Evolutionary conservation across 2,113 vertebrate species (phyloP).

Genomic region (Trogon surrucura): DNA sequence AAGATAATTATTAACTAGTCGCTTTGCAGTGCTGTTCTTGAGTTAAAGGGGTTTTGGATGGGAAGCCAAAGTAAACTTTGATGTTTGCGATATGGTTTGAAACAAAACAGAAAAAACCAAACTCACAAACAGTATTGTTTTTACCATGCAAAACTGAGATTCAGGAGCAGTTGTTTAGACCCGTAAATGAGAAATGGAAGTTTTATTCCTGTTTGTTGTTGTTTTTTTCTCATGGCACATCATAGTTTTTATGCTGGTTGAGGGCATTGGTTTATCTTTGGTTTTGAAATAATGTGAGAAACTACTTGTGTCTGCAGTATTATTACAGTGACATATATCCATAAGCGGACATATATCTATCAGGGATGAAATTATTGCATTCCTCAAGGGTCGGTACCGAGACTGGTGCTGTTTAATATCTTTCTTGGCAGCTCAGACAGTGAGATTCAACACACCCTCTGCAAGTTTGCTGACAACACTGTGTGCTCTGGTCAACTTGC

Average conservation of each 20-base stretch:
- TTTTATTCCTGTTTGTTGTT: background rate
- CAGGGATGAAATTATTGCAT: background rate
- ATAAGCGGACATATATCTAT: background rate
- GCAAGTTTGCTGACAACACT: too few species aligned
- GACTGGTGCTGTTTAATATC: too few species aligned
- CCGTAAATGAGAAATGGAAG: background rate
- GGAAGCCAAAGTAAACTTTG: background rate
- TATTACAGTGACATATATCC: background rate
- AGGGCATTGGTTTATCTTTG: background rate
- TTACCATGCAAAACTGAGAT: background rate
- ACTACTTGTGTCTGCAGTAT: background rate
- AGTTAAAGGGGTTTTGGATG: background rate
- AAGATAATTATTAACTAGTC: constrained; percentile 44
- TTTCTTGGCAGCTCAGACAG: too few species aligned
- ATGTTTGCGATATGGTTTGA: background rate
- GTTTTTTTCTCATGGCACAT: background rate
- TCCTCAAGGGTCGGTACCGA: too few species aligned
- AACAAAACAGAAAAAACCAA: background rate
- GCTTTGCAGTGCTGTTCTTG: background rate
- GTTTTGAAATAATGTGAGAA: background rate
- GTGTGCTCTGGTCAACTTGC: too few species aligned
- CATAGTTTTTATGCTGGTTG: background rate
- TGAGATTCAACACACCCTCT: too few species aligned
- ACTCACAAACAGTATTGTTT: background rate
- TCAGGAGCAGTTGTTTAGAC: background rate